Percentiles rank a stretch among this genome's conserved stretches.
Conservation (phyloP, 2,113 vertebrate species). For the Cyanoderma ruficeps region DNA sequence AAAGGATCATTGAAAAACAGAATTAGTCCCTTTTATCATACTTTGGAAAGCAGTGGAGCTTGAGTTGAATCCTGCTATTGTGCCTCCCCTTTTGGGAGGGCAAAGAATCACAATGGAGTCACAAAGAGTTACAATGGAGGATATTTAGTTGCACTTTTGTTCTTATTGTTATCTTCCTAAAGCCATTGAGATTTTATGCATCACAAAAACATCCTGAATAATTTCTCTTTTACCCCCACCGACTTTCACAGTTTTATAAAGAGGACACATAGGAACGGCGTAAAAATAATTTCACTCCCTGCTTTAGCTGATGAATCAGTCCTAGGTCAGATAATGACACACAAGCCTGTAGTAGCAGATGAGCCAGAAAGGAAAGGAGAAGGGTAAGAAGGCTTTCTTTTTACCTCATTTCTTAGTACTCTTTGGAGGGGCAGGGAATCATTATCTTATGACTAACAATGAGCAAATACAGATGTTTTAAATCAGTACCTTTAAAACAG, state of each 20-base stretch:
- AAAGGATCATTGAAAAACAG: constrained; percentile 27
- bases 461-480: neutral
- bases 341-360: neutral
- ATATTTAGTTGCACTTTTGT: constrained; percentile 68
- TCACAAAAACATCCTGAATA: neutral
- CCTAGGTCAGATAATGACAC: neutral
- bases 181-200: constrained; percentile 49
- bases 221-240: neutral
- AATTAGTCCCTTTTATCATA: neutral
- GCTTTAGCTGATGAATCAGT: neutral
- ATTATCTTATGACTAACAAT: neutral
- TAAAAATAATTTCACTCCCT: neutral
- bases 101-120: too few species aligned
- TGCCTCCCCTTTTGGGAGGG: constrained; percentile 35
- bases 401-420: neutral
- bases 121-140: neutral
- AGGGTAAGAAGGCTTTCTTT: neutral
- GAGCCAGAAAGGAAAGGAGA: neutral
- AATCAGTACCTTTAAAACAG: neutral
- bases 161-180: constrained; percentile 60
- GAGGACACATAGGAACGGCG: neutral
- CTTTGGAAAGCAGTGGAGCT: constrained; percentile 24
- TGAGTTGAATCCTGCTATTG: constrained; percentile 29
- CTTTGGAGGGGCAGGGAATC: neutral
- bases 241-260: neutral